Evolutionary conservation across 2,888 invertebrate genomes (phyloP).

Genomic region (Parthenolecanium corni): DNA sequence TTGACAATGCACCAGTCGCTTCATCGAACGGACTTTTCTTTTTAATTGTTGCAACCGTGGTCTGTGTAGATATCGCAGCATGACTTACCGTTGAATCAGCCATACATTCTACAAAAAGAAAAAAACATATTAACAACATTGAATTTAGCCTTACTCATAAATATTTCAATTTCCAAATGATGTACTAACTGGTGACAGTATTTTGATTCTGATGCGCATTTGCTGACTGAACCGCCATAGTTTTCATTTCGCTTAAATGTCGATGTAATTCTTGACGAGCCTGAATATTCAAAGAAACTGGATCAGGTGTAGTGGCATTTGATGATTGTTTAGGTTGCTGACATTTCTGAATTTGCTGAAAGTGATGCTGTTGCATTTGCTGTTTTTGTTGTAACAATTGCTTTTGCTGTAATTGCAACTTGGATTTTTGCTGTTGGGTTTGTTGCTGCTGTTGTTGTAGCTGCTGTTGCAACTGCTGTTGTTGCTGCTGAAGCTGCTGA

Average conservation of each 20-base stretch:
- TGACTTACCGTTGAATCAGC: constrained; percentile 17
- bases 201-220: constrained; percentile 13
- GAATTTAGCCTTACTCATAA: too few relatives aligned
- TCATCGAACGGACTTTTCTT: constrained; percentile 18
- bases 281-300: constrained; percentile 11
- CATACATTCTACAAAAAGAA: neutral
- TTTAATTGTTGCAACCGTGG: constrained; percentile 12
- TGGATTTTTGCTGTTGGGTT: constrained; percentile 38
- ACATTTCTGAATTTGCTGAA: constrained; percentile 7
- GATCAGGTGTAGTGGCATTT: neutral
- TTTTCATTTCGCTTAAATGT: constrained; percentile 21
- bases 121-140: too few relatives aligned
- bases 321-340: constrained; percentile 7
- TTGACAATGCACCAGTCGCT: constrained; percentile 10
- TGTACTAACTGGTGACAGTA: constrained; percentile 17
- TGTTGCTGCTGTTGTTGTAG: constrained; percentile 38
- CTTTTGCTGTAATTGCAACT: constrained; percentile 37
- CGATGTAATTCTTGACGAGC: constrained; percentile 23
- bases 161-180: neutral
- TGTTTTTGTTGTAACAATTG: constrained; percentile 14
- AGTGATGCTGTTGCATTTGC: constrained; percentile 14
- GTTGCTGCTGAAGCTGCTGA: constrained; percentile 38
- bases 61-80: constrained; percentile 10
- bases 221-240: constrained; percentile 5
- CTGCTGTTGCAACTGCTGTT: constrained; percentile 35